Evolutionary conservation across 2,113 vertebrate genomes (phyloP), one percentile per base, ranked within the genome.

Genomic region (Amblyornis subalaris): DNA sequence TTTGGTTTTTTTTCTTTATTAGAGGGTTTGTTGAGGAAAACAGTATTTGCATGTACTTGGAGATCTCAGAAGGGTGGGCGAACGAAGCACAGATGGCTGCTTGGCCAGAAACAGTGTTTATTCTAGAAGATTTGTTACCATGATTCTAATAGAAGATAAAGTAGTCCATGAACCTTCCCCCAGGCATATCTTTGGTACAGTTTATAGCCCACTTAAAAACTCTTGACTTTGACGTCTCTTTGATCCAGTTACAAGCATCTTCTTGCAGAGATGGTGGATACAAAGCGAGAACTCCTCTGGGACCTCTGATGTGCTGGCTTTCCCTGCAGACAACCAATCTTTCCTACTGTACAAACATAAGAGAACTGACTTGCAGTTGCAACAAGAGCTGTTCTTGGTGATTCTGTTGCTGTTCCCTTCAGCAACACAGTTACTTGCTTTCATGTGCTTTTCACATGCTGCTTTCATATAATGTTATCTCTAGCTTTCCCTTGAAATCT

Each of bases 31-130:
- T 71, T 84, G 75, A 51, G n/a, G 64, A 79, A 83, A 79, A 42
- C 40, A 71, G 7, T 70, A 28, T 82, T 89, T 87, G 54, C 45
- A 11, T 82, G 58, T 45, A 82, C 53, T 91, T 50, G 62, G 81
- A 73, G 74, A 53, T 65, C 70, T 95, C 42, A 16, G 77, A 70
- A 79, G 87, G 91, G 57, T 90, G 74, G 80, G 38, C 0, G 17
- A 82, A 76, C 14, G 70, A 42, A 90, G 54, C 65, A 75, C 93
- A 94, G 93, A 91, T 92, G 91, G 93, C 70, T 58, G 11, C 76
- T 94, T 95, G 91, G 89, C 87, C 77, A 73, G 87, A 57, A 82
- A 40, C 16, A 33, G 31, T 94, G 76, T 93, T 96, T 96, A 72
- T 89, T 94, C 58, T 54, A 93, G 58, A 85, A 91, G 77, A 78